These are phyloP conservation scores for Hyles vespertilio DNA, from an alignment of 1,140 invertebrate genomes.

Conservation along the genomic window DNA sequence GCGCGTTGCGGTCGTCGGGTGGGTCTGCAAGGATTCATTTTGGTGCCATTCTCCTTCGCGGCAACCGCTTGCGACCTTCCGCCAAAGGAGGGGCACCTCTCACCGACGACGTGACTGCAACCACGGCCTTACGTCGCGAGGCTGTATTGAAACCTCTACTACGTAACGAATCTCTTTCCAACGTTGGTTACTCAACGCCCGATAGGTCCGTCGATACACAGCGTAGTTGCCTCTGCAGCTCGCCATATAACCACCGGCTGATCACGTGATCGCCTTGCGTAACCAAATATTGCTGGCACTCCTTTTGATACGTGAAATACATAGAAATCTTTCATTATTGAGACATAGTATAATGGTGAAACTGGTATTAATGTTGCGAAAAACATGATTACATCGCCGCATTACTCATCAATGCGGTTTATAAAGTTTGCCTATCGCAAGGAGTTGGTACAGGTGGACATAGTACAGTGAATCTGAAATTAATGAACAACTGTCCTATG, in stretches of 20 bases:
- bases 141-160: conserved; percentile 70
- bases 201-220: conserved; percentile 63
- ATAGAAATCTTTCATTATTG: conserved; percentile 49
- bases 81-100: conserved; percentile 64
- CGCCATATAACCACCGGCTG: conserved; percentile 43
- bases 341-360: conserved; percentile 35
- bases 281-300: conserved; percentile 45
- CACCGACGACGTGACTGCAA: conserved; percentile 70
- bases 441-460: conserved; percentile 9
- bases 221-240: conserved; percentile 33
- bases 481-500: no score
- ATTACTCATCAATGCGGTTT: conserved; percentile 1
- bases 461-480: conserved; percentile 3
- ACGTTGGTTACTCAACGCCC: conserved; percentile 62
- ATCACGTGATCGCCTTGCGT: conserved; percentile 65
- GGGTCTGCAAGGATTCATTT: conserved; percentile 64
- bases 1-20: conserved; percentile 23
- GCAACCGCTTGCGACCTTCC: conserved; percentile 66
- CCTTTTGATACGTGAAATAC: conserved; percentile 51
- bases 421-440: no score
- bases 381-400: conserved; percentile 8
- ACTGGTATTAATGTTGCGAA: conserved; percentile 27
- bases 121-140: conserved; percentile 69
- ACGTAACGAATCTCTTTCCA: conserved; percentile 71
- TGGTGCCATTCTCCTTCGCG: conserved; percentile 62